phyloP scores from a whole-genome alignment of 1,140 invertebrate genomes.

The Euwallacea fornicatus region DNA sequence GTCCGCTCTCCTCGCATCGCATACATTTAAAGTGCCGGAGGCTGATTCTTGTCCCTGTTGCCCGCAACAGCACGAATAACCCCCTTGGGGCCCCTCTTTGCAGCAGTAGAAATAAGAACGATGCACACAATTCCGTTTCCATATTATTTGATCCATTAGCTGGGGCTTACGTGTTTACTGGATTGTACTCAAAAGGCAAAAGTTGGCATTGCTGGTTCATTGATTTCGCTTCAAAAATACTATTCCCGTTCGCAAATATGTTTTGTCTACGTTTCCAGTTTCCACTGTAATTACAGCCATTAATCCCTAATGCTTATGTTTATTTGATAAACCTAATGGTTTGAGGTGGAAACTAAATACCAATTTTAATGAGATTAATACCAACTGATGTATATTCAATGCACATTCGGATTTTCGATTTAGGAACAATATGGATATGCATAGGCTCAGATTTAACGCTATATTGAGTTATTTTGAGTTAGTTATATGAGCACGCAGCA shows the following conservation, averaged over 20 bases:
- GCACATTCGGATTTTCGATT: background rate
- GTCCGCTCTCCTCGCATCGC: too few relatives aligned
- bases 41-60: too few relatives aligned
- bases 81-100: too few relatives aligned
- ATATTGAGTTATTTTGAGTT: background rate
- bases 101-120: too few relatives aligned
- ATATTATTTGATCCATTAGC: slow-evolving; percentile 3
- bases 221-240: too few relatives aligned
- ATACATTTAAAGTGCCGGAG: too few relatives aligned
- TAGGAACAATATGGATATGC: background rate
- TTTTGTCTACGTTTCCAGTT: background rate
- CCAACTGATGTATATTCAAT: slow-evolving; percentile 7
- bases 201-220: too few relatives aligned
- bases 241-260: too few relatives aligned
- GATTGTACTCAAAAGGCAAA: too few relatives aligned
- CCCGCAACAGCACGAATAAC: too few relatives aligned
- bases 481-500: too few relatives aligned
- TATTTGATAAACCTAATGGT: slow-evolving; percentile 11
- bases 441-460: background rate
- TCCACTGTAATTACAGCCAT: background rate
- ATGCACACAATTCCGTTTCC: background rate
- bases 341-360: slow-evolving; percentile 10
- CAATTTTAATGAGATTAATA: slow-evolving; percentile 11
- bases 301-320: slow-evolving; percentile 1
- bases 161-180: background rate